Percentiles rank a stretch among this genome's conserved stretches.
These are phyloP conservation scores for Pelodytes ibericus DNA, from an alignment of 2,797 vertebrate species.

Conservation along the genomic window DNA sequence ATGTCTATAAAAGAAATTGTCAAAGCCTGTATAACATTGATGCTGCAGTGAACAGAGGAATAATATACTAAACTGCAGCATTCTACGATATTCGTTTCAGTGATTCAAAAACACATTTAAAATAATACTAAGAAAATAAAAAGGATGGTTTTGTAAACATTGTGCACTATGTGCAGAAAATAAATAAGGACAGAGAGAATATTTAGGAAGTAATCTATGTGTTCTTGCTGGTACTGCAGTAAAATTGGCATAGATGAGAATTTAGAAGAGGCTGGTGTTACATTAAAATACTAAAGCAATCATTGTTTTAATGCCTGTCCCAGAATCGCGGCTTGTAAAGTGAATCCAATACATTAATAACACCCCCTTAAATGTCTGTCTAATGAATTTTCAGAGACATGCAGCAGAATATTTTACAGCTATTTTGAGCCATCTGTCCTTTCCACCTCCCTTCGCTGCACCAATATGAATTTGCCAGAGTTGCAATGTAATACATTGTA, in stretches of 20 bases:
- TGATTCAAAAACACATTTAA: no score
- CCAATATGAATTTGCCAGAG: slow-evolving; percentile 60
- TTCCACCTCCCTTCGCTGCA: slow-evolving; percentile 52
- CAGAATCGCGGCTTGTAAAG: slow-evolving; percentile 12
- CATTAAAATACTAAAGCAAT: slow-evolving; percentile 23
- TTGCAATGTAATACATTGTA: slow-evolving; percentile 56
- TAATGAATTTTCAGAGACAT: slow-evolving; percentile 66
- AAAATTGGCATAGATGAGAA: not conserved
- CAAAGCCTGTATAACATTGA: no score
- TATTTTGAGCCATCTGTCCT: slow-evolving; percentile 66
- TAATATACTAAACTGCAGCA: no score
- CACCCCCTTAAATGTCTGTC: slow-evolving; percentile 58
- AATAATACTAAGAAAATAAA: no score
- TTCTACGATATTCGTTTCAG: no score
- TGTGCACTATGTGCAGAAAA: not conserved
- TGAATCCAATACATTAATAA: slow-evolving; percentile 62
- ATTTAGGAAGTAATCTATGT: not conserved
- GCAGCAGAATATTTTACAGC: slow-evolving; percentile 64
- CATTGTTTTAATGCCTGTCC: slow-evolving; percentile 17
- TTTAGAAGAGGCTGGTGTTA: not conserved
- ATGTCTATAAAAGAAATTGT: no score
- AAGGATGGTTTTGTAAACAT: not conserved
- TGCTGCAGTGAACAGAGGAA: no score
- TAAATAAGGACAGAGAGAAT: not conserved
- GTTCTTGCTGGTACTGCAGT: not conserved